These are phyloP conservation scores for Myzus persicae DNA, from an alignment of 1,140 invertebrate genomes.

Conservation along the genomic window DNA sequence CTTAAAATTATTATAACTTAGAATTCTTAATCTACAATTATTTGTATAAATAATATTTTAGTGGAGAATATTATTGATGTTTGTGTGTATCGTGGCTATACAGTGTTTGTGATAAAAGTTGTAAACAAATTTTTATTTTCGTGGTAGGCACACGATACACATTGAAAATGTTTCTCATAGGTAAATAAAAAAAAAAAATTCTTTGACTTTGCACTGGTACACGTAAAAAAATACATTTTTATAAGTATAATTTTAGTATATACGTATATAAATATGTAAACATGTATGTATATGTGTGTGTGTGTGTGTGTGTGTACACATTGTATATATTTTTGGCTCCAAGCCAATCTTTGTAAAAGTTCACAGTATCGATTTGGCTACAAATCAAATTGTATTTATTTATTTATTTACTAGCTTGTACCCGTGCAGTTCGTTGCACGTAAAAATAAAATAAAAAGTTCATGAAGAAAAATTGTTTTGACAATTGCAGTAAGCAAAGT, in stretches of 20 bases:
- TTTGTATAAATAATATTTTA: neutral
- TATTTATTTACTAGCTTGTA: constrained; percentile 3
- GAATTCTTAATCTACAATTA: neutral
- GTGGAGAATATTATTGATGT: neutral
- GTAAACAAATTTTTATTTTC: neutral
- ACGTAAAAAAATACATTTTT: neutral
- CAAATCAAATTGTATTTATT: constrained; percentile 44
- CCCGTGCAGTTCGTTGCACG: neutral
- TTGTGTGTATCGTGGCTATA: neutral
- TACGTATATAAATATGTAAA: neutral
- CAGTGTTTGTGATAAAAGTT: neutral
- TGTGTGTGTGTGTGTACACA: neutral
- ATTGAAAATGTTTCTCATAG: neutral
- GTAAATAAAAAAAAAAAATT: neutral
- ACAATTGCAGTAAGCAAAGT: neutral
- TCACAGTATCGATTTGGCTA: constrained; percentile 35
- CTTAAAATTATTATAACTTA: too few species aligned
- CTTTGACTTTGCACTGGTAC: neutral
- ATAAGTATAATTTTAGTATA: neutral
- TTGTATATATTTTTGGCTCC: neutral
- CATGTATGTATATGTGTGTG: neutral
- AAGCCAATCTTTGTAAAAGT: constrained; percentile 27
- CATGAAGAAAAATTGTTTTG: neutral
- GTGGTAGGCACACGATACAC: neutral
- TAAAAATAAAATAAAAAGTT: constrained; percentile 21